Percentiles rank a stretch among this genome's conserved stretches.
Conservation (phyloP, 1,140 invertebrate genomes). For the Aphelenchoides fujianensis region DNA sequence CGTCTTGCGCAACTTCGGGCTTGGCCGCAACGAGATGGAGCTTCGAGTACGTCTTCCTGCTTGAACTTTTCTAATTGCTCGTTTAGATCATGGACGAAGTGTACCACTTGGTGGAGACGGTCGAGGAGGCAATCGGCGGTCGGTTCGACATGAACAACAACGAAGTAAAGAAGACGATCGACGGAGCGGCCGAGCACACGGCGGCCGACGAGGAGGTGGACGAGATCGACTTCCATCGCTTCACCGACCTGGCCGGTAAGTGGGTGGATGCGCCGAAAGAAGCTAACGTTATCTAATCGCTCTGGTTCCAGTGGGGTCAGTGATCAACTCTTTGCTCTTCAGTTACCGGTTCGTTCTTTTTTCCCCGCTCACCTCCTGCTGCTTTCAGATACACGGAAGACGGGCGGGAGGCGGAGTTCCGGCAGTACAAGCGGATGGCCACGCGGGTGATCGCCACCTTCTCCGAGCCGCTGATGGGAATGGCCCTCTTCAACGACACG, state of each 20-base stretch:
- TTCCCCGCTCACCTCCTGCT: neutral
- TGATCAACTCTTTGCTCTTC: slow-evolving; percentile 8
- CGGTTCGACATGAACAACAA: neutral
- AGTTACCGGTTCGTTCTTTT: neutral
- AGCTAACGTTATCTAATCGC: too few species aligned
- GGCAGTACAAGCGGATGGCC: neutral
- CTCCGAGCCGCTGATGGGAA: neutral
- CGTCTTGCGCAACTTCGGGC: neutral
- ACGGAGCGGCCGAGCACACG: too few species aligned
- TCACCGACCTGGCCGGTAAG: neutral
- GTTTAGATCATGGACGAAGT: neutral
- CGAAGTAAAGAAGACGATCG: too few species aligned
- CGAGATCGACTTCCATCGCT: neutral
- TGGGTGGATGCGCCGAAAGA: too few species aligned
- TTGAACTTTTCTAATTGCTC: too few species aligned
- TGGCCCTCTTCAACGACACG: neutral
- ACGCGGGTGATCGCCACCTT: neutral
- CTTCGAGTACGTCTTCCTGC: neutral
- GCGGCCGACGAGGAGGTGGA: neutral
- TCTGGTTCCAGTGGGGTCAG: too few species aligned
- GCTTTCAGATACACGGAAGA: slow-evolving; percentile 1
- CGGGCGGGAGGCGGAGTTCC: neutral
- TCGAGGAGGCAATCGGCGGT: neutral
- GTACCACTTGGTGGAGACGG: neutral
- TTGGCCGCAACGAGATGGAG: neutral